A percentile compares a stretch with the other conserved stretches of the same genome.
These are phyloP conservation scores for Lucinisca nassula DNA, from an alignment of 2,888 invertebrate species.

Conservation along the genomic window DNA sequence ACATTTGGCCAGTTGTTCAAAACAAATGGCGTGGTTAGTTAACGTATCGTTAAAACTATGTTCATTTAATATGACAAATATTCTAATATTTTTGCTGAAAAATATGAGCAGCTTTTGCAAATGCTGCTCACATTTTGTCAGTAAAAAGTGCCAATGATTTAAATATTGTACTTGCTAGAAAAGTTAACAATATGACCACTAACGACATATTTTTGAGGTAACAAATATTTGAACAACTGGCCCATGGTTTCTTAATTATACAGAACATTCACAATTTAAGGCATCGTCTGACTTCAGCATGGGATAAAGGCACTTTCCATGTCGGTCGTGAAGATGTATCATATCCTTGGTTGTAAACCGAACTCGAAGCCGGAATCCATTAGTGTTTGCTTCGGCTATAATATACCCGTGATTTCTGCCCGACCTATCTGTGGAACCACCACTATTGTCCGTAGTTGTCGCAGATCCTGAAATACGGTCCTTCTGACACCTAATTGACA, in stretches of 20 bases:
- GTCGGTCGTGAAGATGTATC: conserved; percentile 55
- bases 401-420: conserved; percentile 63
- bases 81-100: no score
- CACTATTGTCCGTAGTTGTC: conserved; percentile 69
- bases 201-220: no score
- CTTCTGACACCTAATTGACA: conserved; percentile 3
- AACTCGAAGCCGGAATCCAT: conserved; percentile 82
- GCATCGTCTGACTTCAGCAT: background rate
- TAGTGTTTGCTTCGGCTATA: conserved; percentile 81
- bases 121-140: no score
- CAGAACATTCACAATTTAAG: conserved; percentile 23
- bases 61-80: no score
- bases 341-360: conserved; percentile 79
- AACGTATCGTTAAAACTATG: no score
- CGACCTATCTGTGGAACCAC: conserved; percentile 60
- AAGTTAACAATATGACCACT: no score
- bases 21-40: no score
- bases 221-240: no score
- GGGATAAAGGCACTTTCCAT: conserved; percentile 60
- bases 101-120: no score
- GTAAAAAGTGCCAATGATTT: no score
- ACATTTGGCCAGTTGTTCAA: no score
- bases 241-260: conserved; percentile 23
- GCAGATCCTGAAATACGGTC: conserved; percentile 32
- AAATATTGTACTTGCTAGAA: no score